Conservation (phyloP, 37 sponge, comb jelly and placozoan genomes). For the Eunapius fragilis region DNA sequence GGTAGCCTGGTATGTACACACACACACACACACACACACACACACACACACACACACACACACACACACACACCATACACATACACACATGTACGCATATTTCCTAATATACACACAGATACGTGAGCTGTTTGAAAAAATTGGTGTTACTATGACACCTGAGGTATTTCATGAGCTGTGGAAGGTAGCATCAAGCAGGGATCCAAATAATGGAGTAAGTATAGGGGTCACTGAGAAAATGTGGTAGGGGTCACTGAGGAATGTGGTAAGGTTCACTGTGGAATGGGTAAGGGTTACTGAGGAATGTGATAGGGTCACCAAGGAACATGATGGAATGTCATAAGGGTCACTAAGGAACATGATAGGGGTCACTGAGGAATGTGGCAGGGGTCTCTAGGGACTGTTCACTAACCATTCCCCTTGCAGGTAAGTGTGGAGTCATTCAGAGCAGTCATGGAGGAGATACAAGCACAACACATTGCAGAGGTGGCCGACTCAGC, state of each 20-base stretch:
- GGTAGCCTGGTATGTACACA: too few species aligned
- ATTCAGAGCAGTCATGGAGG: conserved; percentile 78
- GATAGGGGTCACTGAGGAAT: too few species aligned
- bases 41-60: background rate
- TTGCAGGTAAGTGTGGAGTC: conserved; percentile 79
- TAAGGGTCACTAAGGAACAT: background rate
- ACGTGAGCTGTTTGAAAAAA: conserved; percentile 60
- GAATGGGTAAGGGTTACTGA: background rate
- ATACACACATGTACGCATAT: too few species aligned
- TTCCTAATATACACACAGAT: conserved; percentile 26
- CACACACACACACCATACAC: background rate
- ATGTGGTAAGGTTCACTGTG: too few species aligned
- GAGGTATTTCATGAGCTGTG: conserved; percentile 90
- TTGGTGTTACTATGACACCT: conserved; percentile 80
- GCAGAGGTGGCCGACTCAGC: too few species aligned
- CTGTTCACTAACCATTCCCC: background rate
- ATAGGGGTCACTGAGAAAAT: background rate
- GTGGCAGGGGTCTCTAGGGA: too few species aligned
- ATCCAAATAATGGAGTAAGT: conserved; percentile 41
- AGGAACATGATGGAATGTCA: background rate
- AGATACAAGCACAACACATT: conserved; percentile 40
- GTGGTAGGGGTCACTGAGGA: too few species aligned
- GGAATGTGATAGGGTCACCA: background rate
- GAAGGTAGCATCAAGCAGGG: conserved; percentile 73
- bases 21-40: too few species aligned